Evolutionary conservation across 2,888 invertebrate species (phyloP), one percentile per base, ranked within the genome.

Genomic region (Orthosia cruda): DNA sequence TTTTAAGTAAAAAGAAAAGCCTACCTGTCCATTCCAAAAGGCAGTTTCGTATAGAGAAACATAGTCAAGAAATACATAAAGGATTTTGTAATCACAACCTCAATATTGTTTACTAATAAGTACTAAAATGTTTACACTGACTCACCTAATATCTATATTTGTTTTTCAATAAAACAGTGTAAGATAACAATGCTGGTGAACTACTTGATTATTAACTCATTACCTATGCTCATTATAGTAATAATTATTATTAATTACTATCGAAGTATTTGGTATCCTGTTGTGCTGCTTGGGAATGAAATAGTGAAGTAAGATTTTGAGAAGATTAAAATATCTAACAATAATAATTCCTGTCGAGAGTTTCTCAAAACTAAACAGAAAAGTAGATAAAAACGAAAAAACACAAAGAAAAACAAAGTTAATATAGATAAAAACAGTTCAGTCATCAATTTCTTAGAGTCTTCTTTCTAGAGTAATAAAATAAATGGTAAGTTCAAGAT

Each of bases 191-290:
- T 62, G 12, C 80, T 52, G 23, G 57, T 72, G 73, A 50, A 73
- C 80, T 72, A 77, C 62, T 80, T 77, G 81, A 63, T 52, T 80
- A 32, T 32, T 52, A 62, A 58, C n/a, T 47, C 74, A 52, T n/a
- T 61, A n/a, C n/a, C n/a, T n/a, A 40, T 20, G 26, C 26, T 50
- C 54, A 45, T 9, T 40, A n/a, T 40, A 40, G 40, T 40, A 40
- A 3, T 40, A 32, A 32, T 40, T 32, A 49, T n/a, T 26, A 20
- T 72, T 80, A 80, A 61, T 50, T 49, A 20, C 16, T 72, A 80
- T 55, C 71, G n/a, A 62, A 72, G 45, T 73, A 47, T 57, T 76
- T 55, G n/a, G 32, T 63, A 58, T 63, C 16, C 23, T 63, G 45
- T 52, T 58, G 16, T 57, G 12, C 18, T 73, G 62, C 45, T 45